Evolutionary conservation across 2,888 invertebrate species (phyloP).

Genomic region (Achlya flavicornis): DNA sequence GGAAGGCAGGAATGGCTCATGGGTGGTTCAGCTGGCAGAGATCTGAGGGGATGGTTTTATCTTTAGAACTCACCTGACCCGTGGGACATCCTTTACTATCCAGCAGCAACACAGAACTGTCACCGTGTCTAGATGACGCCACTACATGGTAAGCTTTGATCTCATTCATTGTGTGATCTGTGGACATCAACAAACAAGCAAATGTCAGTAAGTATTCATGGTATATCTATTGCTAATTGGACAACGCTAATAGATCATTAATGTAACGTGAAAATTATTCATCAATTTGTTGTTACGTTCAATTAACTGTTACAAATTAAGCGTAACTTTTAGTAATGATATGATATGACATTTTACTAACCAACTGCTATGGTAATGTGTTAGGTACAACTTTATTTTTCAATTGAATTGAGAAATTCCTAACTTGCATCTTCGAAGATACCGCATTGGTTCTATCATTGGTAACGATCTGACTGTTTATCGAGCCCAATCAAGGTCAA

Average conservation of each 20-base stretch:
- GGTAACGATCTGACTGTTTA: no score
- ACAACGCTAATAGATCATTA: background rate
- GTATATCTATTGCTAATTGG: background rate
- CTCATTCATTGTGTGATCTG: constrained; percentile 70
- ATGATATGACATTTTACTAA: background rate
- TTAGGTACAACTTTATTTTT: no score
- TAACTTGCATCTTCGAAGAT: no score
- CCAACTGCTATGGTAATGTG: no score
- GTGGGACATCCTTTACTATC: constrained; percentile 92
- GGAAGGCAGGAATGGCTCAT: no score
- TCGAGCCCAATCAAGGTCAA: no score
- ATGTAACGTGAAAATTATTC: background rate
- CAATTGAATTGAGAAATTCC: no score
- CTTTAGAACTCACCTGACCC: constrained; percentile 75
- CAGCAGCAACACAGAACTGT: constrained; percentile 88
- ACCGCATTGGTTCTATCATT: no score
- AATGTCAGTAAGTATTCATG: background rate
- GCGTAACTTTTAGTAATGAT: background rate
- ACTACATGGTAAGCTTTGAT: constrained; percentile 91
- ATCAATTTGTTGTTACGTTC: background rate
- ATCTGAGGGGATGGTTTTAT: background rate
- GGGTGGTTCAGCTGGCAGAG: no score
- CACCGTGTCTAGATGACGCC: constrained; percentile 90
- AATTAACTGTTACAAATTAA: background rate
- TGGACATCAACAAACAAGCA: constrained; percentile 20